phyloP scores from a whole-genome alignment of 2,113 vertebrate genomes.

The Poeciliopsis retropinna region DNA sequence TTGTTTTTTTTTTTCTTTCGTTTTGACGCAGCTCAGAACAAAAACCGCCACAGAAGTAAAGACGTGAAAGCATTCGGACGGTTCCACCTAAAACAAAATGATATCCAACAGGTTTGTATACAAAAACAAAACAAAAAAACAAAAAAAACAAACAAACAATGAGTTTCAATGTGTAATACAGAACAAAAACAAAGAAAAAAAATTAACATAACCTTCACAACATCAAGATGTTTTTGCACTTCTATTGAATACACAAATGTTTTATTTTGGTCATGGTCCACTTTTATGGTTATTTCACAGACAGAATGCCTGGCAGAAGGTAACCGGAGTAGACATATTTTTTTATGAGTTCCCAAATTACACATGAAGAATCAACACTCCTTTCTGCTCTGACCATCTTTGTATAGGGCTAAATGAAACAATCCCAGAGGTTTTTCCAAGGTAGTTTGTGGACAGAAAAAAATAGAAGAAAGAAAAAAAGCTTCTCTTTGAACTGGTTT shows the following conservation, averaged over 20 bases:
- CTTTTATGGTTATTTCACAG: slow-evolving; percentile 82
- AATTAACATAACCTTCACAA: slow-evolving; percentile 81
- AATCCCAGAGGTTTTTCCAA: slow-evolving; percentile 99
- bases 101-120: slow-evolving; percentile 89
- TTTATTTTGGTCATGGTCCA: slow-evolving; percentile 96
- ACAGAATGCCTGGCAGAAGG: slow-evolving; percentile 79
- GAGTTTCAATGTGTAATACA: slow-evolving; percentile 59
- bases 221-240: slow-evolving; percentile 95
- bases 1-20: slow-evolving; percentile 77
- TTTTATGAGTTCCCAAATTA: slow-evolving; percentile 87
- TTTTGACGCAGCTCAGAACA: slow-evolving; percentile 85
- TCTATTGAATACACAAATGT: slow-evolving; percentile 92
- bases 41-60: slow-evolving; percentile 66
- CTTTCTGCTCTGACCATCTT: slow-evolving; percentile 80
- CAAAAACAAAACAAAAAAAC: slow-evolving; percentile 47
- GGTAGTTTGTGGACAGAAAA: slow-evolving; percentile 90
- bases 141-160: slow-evolving; percentile 41
- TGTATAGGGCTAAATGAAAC: slow-evolving; percentile 95
- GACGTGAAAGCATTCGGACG: slow-evolving; percentile 87
- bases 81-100: slow-evolving; percentile 86
- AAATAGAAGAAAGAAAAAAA: slow-evolving; percentile 70
- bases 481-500: slow-evolving; percentile 97
- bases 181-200: slow-evolving; percentile 30
- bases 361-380: slow-evolving; percentile 81
- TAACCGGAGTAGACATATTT: slow-evolving; percentile 83